Percentiles rank a stretch among this genome's conserved stretches.
phyloP scores from a whole-genome alignment of 2,888 invertebrate species.

The Crossocerus cetratus region DNA sequence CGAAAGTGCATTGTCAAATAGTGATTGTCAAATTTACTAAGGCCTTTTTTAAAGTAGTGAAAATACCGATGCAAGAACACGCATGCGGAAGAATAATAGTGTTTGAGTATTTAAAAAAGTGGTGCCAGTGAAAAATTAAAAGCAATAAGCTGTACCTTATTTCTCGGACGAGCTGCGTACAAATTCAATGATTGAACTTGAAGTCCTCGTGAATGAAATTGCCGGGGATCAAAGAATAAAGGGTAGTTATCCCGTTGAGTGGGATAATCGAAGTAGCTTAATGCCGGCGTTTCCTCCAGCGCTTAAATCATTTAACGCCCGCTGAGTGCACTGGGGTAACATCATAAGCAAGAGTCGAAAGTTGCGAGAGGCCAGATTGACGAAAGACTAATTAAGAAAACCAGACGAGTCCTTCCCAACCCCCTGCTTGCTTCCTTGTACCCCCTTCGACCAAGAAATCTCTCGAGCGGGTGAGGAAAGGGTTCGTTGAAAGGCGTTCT shows the following conservation, averaged over 20 bases:
- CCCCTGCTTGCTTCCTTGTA: constrained; percentile 19
- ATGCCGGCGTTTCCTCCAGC: neutral
- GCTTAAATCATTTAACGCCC: constrained; percentile 6
- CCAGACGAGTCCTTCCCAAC: constrained; percentile 26
- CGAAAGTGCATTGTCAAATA: too few species aligned
- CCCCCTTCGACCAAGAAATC: neutral
- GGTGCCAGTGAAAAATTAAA: too few species aligned
- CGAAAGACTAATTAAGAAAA: constrained; percentile 50
- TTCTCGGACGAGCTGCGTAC: too few species aligned
- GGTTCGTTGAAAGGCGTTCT: constrained; percentile 41
- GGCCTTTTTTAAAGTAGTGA: too few species aligned
- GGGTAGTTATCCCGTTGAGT: constrained; percentile 1
- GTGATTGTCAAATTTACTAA: too few species aligned
- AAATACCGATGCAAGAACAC: too few species aligned
- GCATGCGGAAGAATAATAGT: too few species aligned
- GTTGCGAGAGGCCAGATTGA: constrained; percentile 2
- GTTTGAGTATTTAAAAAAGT: too few species aligned
- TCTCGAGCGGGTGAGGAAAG: constrained; percentile 14
- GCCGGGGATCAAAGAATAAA: neutral
- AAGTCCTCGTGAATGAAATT: too few species aligned
- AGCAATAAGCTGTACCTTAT: too few species aligned
- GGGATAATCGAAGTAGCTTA: neutral
- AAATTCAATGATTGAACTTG: too few species aligned
- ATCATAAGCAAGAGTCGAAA: neutral
- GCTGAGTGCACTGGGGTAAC: neutral